A percentile compares a stretch with the other conserved stretches of the same genome.
Conservation (phyloP, 2,113 vertebrate genomes). For the Emydocephalus ijimae region DNA sequence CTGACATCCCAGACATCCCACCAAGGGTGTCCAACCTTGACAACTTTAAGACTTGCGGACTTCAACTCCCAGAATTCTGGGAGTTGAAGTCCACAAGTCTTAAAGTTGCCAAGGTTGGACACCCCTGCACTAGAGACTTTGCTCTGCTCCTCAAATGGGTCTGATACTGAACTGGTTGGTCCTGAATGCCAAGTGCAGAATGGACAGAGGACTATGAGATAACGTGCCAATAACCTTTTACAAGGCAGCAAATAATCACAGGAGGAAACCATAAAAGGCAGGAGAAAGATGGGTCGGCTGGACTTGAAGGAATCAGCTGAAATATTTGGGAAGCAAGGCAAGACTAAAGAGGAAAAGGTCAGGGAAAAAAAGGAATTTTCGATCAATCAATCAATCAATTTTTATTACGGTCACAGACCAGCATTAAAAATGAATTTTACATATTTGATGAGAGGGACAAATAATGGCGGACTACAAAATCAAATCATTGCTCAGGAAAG, state of each 20-base stretch:
- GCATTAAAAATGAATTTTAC: neutral
- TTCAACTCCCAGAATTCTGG: no score
- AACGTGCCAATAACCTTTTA: neutral
- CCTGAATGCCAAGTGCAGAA: neutral
- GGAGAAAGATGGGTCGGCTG: neutral
- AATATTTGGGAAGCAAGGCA: neutral
- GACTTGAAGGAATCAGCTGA: neutral
- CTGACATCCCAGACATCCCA: no score
- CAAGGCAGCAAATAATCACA: neutral
- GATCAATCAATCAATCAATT: no score
- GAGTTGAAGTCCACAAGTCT: no score
- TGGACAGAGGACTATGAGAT: neutral
- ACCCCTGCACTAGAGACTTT: neutral
- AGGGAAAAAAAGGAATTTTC: neutral
- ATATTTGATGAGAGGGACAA: neutral
- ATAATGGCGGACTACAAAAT: neutral
- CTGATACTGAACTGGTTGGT: neutral
- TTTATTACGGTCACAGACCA: neutral
- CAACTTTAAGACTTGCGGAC: no score
- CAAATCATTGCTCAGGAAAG: neutral
- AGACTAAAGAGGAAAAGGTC: neutral
- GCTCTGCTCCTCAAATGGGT: neutral
- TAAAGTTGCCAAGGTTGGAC: no score
- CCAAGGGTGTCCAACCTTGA: no score
- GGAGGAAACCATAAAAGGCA: rapidly evolving